Evolutionary conservation across 1,140 invertebrate genomes (phyloP).

Genomic region (Drosophila asahinai): DNA sequence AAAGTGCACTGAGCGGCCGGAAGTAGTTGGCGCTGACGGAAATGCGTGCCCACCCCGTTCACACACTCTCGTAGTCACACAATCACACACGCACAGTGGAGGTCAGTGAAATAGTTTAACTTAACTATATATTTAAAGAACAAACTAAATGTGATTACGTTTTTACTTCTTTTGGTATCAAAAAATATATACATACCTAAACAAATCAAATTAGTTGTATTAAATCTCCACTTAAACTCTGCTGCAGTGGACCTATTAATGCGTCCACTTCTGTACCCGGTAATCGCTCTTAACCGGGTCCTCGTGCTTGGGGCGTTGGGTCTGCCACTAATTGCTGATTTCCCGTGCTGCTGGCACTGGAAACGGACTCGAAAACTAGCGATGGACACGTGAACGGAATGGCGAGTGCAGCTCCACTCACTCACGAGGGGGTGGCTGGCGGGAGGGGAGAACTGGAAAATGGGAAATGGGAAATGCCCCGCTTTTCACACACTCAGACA

Average conservation of each 20-base stretch:
- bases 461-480: slow-evolving; percentile 29
- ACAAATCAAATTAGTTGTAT: neutral
- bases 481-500: slow-evolving; percentile 9
- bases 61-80: neutral
- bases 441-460: neutral
- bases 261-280: neutral
- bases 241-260: neutral
- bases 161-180: neutral
- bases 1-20: slow-evolving; percentile 77
- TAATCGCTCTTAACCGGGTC: slow-evolving; percentile 16
- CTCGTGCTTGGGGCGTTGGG: slow-evolving; percentile 51
- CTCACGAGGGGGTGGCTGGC: slow-evolving; percentile 7
- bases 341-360: slow-evolving; percentile 53
- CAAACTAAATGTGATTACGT: neutral
- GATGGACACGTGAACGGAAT: slow-evolving; percentile 46
- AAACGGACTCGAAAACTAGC: slow-evolving; percentile 46
- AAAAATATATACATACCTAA: neutral
- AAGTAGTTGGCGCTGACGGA: slow-evolving; percentile 75
- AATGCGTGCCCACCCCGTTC: slow-evolving; percentile 60
- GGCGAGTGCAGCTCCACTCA: slow-evolving; percentile 7
- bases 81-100: slow-evolving; percentile 4
- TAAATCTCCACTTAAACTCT: neutral
- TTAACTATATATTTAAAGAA: too few relatives aligned
- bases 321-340: slow-evolving; percentile 80
- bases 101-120: neutral